Percentiles rank a stretch among this genome's conserved stretches.
phyloP scores from a whole-genome alignment of 2,888 invertebrate genomes.

The Camponotus fellah region DNA sequence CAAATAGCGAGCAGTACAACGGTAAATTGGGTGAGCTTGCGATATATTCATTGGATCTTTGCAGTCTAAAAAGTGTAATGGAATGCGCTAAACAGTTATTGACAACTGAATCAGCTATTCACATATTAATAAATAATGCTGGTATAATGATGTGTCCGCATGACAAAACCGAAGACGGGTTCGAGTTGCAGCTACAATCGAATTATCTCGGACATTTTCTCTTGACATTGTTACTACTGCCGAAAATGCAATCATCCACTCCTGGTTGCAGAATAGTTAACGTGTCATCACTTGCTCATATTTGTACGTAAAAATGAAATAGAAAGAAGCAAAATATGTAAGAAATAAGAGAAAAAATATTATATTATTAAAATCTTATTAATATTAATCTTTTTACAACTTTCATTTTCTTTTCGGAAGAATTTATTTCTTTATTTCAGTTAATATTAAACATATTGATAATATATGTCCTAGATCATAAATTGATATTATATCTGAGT shows the following conservation, averaged over 20 bases:
- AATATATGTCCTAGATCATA: background rate
- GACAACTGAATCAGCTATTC: slow-evolving; percentile 87
- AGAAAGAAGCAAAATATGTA: background rate
- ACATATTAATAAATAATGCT: slow-evolving; percentile 91
- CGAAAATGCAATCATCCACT: slow-evolving; percentile 87
- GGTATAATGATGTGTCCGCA: slow-evolving; percentile 90
- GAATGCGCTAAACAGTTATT: slow-evolving; percentile 86
- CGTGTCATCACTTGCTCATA: slow-evolving; percentile 88
- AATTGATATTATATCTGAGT: background rate
- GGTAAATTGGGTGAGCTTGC: background rate
- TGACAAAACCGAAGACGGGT: slow-evolving; percentile 89
- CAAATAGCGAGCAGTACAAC: too few species aligned
- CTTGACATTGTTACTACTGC: slow-evolving; percentile 88
- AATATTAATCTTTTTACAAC: background rate
- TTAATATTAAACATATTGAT: background rate
- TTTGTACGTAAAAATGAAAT: slow-evolving; percentile 75
- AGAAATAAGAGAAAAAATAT: background rate
- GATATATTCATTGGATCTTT: background rate
- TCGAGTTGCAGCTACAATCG: slow-evolving; percentile 90
- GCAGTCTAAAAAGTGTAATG: slow-evolving; percentile 87
- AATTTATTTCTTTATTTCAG: background rate
- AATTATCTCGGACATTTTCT: slow-evolving; percentile 90
- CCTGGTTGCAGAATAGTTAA: slow-evolving; percentile 87
- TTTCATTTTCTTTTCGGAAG: background rate
- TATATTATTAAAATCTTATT: background rate